Evolutionary conservation across 30 jellyfish, hydroid and myxozoan species (phyloP).

Genomic region (Aurelia aurita complex sp. Pacific): DNA sequence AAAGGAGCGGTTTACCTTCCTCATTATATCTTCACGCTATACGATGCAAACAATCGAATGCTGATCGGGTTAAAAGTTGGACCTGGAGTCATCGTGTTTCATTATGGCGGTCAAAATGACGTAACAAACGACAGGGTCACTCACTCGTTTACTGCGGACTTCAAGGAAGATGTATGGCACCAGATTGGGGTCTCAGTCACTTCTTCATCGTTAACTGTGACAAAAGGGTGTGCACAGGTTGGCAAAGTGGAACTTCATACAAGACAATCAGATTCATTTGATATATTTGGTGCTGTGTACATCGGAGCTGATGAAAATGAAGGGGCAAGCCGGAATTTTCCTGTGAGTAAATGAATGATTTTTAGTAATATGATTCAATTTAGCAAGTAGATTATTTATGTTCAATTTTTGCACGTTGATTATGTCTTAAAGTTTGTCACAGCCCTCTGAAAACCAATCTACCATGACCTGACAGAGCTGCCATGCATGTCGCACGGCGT

Average conservation of each 20-base stretch:
- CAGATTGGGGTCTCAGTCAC: constrained; percentile 73
- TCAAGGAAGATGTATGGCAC: constrained; percentile 72
- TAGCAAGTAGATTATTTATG: no score
- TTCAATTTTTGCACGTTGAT: no score
- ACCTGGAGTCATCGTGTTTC: constrained; percentile 59
- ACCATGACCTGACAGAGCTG: no score
- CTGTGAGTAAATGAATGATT: constrained; percentile 26
- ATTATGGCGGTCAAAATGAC: constrained; percentile 62
- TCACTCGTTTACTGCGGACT: constrained; percentile 61
- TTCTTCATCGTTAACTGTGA: constrained; percentile 31
- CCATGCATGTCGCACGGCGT: no score
- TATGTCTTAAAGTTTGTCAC: no score
- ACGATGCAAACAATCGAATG: constrained; percentile 92
- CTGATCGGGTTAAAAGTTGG: constrained; percentile 82
- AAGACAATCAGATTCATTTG: constrained; percentile 42
- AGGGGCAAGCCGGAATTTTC: constrained; percentile 66
- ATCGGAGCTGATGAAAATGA: constrained; percentile 91
- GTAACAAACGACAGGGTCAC: constrained; percentile 54
- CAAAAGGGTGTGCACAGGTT: constrained; percentile 63
- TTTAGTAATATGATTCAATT: no score
- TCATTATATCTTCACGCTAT: constrained; percentile 62
- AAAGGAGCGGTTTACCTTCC: constrained; percentile 64
- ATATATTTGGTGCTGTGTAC: constrained; percentile 82
- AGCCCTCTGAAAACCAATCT: no score
- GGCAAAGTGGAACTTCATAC: constrained; percentile 56